phyloP scores from a whole-genome alignment of 1,140 invertebrate genomes.

The Atta texana region DNA sequence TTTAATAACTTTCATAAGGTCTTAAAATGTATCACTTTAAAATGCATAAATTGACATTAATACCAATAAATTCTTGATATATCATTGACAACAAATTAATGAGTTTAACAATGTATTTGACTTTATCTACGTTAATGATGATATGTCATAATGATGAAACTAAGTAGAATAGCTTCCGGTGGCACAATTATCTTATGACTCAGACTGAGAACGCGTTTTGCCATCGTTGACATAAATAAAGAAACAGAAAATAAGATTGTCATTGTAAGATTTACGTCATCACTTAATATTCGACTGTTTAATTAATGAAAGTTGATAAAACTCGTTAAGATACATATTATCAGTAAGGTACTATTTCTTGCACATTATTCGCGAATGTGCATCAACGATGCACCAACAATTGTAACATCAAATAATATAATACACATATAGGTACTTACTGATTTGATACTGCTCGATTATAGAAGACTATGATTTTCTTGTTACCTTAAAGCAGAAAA shows the following conservation, averaged over 20 bases:
- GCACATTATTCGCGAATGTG: not conserved
- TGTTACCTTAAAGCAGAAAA: slow-evolving; percentile 1
- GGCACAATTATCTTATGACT: slow-evolving; percentile 27
- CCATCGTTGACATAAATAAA: not conserved
- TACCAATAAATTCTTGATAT: not conserved
- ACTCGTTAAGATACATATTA: not conserved
- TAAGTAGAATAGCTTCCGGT: slow-evolving; percentile 30
- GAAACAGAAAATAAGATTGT: slow-evolving; percentile 1
- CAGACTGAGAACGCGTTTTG: slow-evolving; percentile 24
- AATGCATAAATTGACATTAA: not conserved
- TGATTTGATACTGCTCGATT: not conserved
- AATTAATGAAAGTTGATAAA: slow-evolving; percentile 12
- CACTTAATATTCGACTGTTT: not conserved
- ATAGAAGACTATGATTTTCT: slow-evolving; percentile 6
- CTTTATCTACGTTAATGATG: slow-evolving; percentile 20
- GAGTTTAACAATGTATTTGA: slow-evolving; percentile 5
- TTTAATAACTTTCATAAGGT: not conserved
- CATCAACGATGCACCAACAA: not conserved
- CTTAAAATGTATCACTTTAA: not conserved
- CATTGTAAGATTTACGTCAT: not conserved
- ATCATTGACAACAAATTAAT: slow-evolving; percentile 7
- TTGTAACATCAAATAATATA: not conserved
- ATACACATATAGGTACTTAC: not conserved
- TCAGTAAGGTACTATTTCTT: slow-evolving; percentile 6
- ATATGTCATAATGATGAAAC: slow-evolving; percentile 36